A percentile compares a stretch with the other conserved stretches of the same genome.
phyloP scores from a whole-genome alignment of 2,888 invertebrate species.

The Sepiola atlantica region DNA sequence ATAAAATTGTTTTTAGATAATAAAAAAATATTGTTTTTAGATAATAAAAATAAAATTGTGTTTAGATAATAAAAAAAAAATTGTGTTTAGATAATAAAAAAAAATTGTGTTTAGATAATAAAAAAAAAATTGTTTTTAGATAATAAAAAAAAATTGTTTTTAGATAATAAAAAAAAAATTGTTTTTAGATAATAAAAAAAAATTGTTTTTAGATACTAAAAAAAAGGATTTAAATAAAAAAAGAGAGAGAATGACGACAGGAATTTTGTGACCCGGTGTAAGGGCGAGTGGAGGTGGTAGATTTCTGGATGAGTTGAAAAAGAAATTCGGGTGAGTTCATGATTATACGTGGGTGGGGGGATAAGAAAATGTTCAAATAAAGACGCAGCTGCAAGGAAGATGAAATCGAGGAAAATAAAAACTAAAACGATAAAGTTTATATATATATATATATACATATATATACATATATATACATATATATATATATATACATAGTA shows the following conservation, averaged over 20 bases:
- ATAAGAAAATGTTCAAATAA: neutral
- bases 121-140: too few species aligned
- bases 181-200: too few species aligned
- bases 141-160: too few species aligned
- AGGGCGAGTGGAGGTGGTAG: neutral
- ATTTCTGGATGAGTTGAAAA: neutral
- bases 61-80: too few species aligned
- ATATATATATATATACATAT: neutral
- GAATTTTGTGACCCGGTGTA: neutral
- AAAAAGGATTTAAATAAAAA: too few species aligned
- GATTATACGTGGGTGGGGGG: neutral
- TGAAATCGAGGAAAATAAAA: neutral
- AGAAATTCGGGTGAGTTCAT: neutral
- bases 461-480: neutral
- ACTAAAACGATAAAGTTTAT: neutral
- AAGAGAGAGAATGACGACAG: neutral
- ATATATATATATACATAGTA: neutral
- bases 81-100: too few species aligned
- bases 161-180: too few species aligned
- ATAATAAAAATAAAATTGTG: too few species aligned
- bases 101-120: too few species aligned
- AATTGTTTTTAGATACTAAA: too few species aligned
- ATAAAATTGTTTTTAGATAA: too few species aligned
- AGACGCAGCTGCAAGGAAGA: slow-evolving; percentile 15
- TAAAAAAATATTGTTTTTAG: too few species aligned